Evolutionary conservation across 2,888 invertebrate species (phyloP).

Genomic region (Tetheella fluctuosa): DNA sequence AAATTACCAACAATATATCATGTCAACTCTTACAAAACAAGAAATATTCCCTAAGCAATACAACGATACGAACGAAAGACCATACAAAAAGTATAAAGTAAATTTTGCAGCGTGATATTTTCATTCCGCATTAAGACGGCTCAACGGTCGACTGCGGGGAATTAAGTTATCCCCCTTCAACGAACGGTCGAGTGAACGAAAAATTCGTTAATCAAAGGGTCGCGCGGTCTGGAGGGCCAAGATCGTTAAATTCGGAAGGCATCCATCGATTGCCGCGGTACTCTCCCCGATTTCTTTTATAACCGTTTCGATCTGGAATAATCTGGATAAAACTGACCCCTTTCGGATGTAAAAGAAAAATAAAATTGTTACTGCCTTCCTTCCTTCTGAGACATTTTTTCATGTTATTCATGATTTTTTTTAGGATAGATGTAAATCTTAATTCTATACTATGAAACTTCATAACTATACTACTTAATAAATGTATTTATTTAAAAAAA

Average conservation of each 20-base stretch:
- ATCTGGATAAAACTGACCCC: neutral
- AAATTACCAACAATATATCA: too few relatives aligned
- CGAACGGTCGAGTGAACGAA: constrained; percentile 14
- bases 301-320: neutral
- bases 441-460: neutral
- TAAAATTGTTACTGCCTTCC: constrained; percentile 9
- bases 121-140: constrained; percentile 11
- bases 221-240: neutral
- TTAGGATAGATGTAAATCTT: neutral
- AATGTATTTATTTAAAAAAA: too few relatives aligned
- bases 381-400: neutral
- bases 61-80: neutral
- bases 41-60: too few relatives aligned
- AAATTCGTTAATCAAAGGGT: constrained; percentile 15
- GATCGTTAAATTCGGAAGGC: constrained; percentile 14
- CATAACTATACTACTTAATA: too few relatives aligned
- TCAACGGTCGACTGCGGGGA: constrained; percentile 9
- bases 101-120: constrained; percentile 8
- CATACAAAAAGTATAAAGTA: neutral
- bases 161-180: constrained; percentile 9
- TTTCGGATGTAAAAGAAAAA: constrained; percentile 8
- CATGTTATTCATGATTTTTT: neutral
- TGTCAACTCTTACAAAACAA: too few relatives aligned
- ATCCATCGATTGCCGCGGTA: constrained; percentile 4
- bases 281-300: neutral